Evolutionary conservation across 2,113 vertebrate genomes (phyloP).

Genomic region (Theristicus caerulescens): DNA sequence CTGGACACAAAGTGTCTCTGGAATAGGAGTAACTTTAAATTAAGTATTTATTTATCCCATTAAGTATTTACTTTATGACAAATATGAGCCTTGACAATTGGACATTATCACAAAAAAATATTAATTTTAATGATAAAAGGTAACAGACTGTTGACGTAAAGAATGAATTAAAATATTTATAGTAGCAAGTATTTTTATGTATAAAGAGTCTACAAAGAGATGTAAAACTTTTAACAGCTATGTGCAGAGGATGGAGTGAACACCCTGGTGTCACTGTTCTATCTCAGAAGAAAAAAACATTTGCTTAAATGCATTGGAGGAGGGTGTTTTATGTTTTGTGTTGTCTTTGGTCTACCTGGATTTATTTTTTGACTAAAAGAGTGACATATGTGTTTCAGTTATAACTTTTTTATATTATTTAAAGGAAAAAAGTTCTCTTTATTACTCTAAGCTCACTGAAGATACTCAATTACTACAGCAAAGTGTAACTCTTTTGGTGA

Average conservation of each 20-base stretch:
- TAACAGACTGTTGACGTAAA: neutral
- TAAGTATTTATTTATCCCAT: neutral
- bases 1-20: neutral
- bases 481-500: neutral
- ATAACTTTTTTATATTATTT: neutral
- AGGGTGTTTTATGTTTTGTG: neutral
- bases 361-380: constrained; percentile 9
- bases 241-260: neutral
- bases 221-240: neutral
- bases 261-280: neutral
- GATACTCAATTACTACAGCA: neutral
- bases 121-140: neutral
- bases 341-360: neutral
- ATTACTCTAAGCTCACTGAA: neutral
- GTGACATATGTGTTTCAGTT: neutral
- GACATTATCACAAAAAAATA: neutral
- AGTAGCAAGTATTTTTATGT: neutral
- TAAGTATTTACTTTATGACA: neutral
- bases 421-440: constrained; percentile 23
- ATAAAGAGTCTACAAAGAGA: neutral
- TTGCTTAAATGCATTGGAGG: neutral
- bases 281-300: neutral
- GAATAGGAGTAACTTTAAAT: neutral
- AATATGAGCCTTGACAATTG: neutral
- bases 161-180: neutral